Evolutionary conservation across 2,888 invertebrate genomes (phyloP).

Genomic region (Caenorhabditis sp.): DNA sequence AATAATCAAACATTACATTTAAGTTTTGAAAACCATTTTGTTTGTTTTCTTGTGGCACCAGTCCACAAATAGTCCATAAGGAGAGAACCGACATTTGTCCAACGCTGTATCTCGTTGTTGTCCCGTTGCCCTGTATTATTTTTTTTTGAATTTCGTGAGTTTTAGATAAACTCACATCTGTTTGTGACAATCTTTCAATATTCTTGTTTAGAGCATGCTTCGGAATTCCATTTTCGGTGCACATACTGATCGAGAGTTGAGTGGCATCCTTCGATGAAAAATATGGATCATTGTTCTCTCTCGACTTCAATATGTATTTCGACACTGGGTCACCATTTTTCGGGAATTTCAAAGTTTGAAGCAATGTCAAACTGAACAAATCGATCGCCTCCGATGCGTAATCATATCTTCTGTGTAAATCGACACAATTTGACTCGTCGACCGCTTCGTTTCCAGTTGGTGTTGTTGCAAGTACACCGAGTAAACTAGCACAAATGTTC

Average conservation of each 20-base stretch:
- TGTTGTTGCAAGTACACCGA: constrained; percentile 4
- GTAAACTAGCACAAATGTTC: constrained; percentile 3
- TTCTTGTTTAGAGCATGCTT: background rate
- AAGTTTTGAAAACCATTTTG: too few species aligned
- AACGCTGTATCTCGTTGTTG: constrained; percentile 40
- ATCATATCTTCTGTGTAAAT: constrained; percentile 29
- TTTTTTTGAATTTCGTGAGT: constrained; percentile 10
- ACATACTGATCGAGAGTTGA: constrained; percentile 21
- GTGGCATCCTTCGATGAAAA: constrained; percentile 18
- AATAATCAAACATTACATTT: too few species aligned
- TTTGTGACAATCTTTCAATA: background rate
- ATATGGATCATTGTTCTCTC: constrained; percentile 22
- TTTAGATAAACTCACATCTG: background rate
- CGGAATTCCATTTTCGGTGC: constrained; percentile 13
- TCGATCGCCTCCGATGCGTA: constrained; percentile 20
- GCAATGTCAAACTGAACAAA: constrained; percentile 20
- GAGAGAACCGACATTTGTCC: constrained; percentile 59
- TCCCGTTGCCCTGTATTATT: constrained; percentile 22
- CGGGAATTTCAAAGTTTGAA: constrained; percentile 32
- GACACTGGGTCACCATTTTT: constrained; percentile 31
- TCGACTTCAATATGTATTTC: constrained; percentile 22
- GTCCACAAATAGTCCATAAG: constrained; percentile 61
- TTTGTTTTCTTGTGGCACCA: constrained; percentile 39
- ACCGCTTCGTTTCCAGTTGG: constrained; percentile 8
- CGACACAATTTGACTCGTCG: too few species aligned